Evolutionary conservation across 2,113 vertebrate species (phyloP).

Genomic region (Pseudopodoces humilis): DNA sequence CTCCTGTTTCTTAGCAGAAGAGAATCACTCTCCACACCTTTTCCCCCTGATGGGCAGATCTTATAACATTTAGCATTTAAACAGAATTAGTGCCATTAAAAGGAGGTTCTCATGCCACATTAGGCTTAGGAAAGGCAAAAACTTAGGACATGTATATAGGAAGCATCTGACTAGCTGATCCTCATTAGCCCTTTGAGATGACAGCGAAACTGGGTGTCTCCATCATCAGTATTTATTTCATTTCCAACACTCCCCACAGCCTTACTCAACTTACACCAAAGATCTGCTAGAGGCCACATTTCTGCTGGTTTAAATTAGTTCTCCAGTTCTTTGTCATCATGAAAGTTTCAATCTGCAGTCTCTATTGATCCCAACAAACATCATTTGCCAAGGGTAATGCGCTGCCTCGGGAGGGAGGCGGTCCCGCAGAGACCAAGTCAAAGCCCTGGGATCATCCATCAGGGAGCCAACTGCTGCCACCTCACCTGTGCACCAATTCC

Average conservation of each 20-base stretch:
- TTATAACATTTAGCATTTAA: neutral
- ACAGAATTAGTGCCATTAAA: neutral
- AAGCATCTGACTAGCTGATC: neutral
- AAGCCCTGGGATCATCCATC: neutral
- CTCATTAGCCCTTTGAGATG: neutral
- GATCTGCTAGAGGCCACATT: neutral
- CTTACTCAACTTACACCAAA: neutral
- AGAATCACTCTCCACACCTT: neutral
- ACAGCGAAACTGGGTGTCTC: neutral
- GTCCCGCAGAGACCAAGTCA: neutral
- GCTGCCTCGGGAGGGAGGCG: neutral
- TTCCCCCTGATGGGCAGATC: accelerated
- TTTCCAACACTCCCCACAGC: neutral
- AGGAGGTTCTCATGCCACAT: neutral
- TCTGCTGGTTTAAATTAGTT: neutral
- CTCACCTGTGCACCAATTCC: neutral
- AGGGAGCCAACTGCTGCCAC: neutral
- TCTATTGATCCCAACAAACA: neutral
- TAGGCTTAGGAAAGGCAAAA: neutral
- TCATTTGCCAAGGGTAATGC: neutral
- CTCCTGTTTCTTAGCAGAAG: neutral
- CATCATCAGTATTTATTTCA: neutral
- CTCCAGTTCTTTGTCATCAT: neutral
- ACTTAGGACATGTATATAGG: neutral
- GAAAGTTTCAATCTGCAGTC: neutral